These are phyloP conservation scores for Protonemura montana DNA, from an alignment of 2,888 invertebrate species.

Conservation along the genomic window DNA sequence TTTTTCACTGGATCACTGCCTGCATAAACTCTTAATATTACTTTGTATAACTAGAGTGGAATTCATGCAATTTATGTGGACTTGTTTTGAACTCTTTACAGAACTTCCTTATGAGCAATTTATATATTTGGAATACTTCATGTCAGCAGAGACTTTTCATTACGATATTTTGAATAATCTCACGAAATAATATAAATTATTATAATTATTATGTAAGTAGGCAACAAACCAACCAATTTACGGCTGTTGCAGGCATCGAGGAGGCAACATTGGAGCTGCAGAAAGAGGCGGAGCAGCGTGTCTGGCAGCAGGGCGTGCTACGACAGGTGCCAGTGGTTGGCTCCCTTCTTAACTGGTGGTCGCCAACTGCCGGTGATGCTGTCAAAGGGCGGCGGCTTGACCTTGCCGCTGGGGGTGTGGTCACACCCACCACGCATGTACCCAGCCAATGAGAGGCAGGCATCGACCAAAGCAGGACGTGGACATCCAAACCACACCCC, in stretches of 20 bases:
- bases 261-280: slow-evolving; percentile 91
- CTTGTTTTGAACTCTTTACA: too few relatives aligned
- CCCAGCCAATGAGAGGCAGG: background rate
- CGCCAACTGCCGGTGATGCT: slow-evolving; percentile 82
- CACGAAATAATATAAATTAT: too few relatives aligned
- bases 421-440: background rate
- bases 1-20: too few relatives aligned
- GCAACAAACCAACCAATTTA: too few relatives aligned
- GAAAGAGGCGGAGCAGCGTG: slow-evolving; percentile 86
- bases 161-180: too few relatives aligned
- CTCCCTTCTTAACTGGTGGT: slow-evolving; percentile 95
- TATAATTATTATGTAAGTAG: too few relatives aligned
- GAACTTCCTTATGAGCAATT: too few relatives aligned
- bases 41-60: too few relatives aligned
- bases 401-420: slow-evolving; percentile 61
- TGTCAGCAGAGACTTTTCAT: too few relatives aligned
- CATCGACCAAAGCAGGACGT: background rate
- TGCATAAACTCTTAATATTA: too few relatives aligned
- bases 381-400: slow-evolving; percentile 85
- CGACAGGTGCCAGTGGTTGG: slow-evolving; percentile 95
- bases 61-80: too few relatives aligned
- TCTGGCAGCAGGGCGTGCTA: slow-evolving; percentile 94
- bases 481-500: background rate
- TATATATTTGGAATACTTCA: too few relatives aligned
- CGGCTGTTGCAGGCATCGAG: slow-evolving; percentile 75